Conservation (phyloP, 2,113 vertebrate genomes). For the Hypanus sabinus region DNA sequence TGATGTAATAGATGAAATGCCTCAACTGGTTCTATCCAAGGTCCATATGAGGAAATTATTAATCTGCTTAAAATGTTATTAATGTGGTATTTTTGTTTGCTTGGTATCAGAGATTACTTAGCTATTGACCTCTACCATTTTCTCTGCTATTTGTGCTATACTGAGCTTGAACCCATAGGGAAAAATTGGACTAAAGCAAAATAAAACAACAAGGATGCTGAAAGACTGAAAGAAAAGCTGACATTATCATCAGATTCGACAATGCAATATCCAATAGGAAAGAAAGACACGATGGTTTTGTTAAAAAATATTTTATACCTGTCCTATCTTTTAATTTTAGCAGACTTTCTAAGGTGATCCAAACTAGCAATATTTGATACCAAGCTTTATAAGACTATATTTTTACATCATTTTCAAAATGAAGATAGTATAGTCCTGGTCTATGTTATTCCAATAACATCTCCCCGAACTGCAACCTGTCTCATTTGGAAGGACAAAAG, state of each 20-base stretch:
- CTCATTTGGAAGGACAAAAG: too few species aligned
- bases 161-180: background rate
- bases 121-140: background rate
- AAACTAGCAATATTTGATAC: too few species aligned
- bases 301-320: too few species aligned
- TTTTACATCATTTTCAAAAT: too few species aligned
- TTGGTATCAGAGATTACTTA: constrained; percentile 3
- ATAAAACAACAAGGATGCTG: background rate
- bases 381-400: too few species aligned
- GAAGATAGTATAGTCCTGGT: too few species aligned
- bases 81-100: background rate
- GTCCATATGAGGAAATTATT: background rate
- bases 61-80: constrained; percentile 17
- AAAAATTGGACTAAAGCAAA: background rate
- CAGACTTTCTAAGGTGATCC: too few species aligned
- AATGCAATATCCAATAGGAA: background rate
- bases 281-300: background rate
- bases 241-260: background rate
- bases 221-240: background rate
- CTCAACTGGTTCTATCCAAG: constrained; percentile 1
- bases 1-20: background rate
- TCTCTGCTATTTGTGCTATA: background rate
- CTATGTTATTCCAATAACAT: too few species aligned
- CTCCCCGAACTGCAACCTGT: too few species aligned
- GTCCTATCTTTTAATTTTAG: too few species aligned